Conservation (phyloP, 2,113 vertebrate genomes). For the Arenaria interpres region DNA sequence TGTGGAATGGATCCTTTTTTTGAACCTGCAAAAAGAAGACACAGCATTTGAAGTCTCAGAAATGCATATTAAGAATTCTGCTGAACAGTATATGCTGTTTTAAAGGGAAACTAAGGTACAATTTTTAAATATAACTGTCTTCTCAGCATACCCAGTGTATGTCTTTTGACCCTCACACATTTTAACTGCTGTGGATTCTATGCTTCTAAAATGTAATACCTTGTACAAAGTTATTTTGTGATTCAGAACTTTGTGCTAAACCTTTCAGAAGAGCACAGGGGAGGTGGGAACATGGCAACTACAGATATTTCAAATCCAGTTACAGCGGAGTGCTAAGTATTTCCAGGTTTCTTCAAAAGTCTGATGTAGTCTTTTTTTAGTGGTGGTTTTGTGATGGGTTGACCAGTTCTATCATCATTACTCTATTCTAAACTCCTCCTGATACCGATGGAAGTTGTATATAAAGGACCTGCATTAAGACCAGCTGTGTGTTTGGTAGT, state of each 20-base stretch:
- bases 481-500: background rate
- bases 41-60: background rate
- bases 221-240: background rate
- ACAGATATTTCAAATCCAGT: background rate
- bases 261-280: background rate
- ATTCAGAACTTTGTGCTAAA: background rate
- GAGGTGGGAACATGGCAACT: background rate
- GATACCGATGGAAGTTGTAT: background rate
- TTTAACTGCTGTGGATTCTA: background rate
- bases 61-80: background rate
- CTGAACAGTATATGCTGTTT: background rate
- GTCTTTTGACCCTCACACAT: background rate
- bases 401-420: background rate
- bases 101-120: conserved; percentile 4
- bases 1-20: background rate
- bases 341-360: background rate
- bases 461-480: background rate
- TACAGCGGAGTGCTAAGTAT: background rate
- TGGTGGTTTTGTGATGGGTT: background rate
- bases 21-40: background rate
- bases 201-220: background rate
- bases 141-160: background rate
- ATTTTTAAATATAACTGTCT: background rate
- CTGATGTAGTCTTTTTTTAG: background rate
- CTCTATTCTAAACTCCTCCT: background rate